Base-by-base conservation (phyloP, 2,113 vertebrate genomes). In the Bufo gargarizans region DNA sequence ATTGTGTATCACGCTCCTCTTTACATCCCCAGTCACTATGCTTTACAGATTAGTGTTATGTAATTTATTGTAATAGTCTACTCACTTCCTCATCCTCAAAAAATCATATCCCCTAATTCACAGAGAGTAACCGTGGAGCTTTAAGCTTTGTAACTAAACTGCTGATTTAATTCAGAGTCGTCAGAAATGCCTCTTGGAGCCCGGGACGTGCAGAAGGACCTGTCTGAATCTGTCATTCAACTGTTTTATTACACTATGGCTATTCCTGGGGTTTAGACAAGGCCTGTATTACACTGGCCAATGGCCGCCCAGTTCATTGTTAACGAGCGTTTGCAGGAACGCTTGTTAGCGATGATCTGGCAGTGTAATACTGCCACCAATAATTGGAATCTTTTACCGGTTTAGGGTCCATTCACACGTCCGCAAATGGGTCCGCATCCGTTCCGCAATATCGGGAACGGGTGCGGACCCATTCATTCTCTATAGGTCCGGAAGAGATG, bases 51-150 rank as follows among this genome's bases (percentile, higher is more conserved):
- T 50, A 76, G 72, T 50, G 50, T 76, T 76, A 76, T 76, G 17
- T 47, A 76, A 76, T 76, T 76, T 50, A 76, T 76, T 76, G 20
- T 50, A 49, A 50, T 76, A 76, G 72, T 76, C 72, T 49, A 19
- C 17, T 76, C 16, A 76, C 7, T 76, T 45, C 50, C 47, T 76
- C 20, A 76, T 76, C 72, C 50, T 47, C 72, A 76, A 50, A 76
- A 74, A 50, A 76, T 50, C 6, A 50, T 20, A 76, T 76, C 47
- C 72, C 6, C 17, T 14, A 49, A 47, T 50, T 50, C 45, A 49
- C 50, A 17, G 16, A 3, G 72, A 17, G 72, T 50, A 76, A 76
- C 72, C 49, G 72, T 2, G 9, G 72, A 76, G 16, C 19, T 50
- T 76, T 76, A 76, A 76, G 72, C 72, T 76, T 76, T 76, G 17